Conservation (phyloP, 2,113 vertebrate species). For the Megatriorchis doriae region DNA sequence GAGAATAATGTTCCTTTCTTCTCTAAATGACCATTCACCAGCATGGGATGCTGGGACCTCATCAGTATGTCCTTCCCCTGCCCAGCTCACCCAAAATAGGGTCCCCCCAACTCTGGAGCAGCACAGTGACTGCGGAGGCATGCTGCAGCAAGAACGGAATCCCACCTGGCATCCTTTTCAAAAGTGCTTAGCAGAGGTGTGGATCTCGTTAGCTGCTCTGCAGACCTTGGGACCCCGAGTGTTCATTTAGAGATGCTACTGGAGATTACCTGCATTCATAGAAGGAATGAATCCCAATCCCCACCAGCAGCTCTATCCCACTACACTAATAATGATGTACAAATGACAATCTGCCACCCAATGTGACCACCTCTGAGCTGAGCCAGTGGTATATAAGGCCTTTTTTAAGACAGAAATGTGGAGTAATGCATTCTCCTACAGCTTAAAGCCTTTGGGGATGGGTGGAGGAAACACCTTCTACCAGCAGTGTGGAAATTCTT, state of each 20-base stretch:
- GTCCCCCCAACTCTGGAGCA: neutral
- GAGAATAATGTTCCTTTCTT: neutral
- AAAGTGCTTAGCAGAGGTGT: neutral
- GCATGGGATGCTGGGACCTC: neutral
- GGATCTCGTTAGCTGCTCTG: neutral
- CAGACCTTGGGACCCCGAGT: neutral
- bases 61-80: neutral
- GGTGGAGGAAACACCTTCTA: neutral
- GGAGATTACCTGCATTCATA: neutral
- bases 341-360: neutral
- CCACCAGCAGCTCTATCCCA: neutral
- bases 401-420: neutral
- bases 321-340: accelerated
- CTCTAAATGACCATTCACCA: neutral
- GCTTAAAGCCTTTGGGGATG: neutral
- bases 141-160: neutral
- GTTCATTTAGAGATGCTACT: neutral
- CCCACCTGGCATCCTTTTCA: neutral
- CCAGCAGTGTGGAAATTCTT: neutral
- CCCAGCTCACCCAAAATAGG: neutral
- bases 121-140: neutral
- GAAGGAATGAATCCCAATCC: neutral
- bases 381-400: neutral
- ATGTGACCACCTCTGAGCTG: neutral
- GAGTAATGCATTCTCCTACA: neutral